phyloP scores from a whole-genome alignment of 2,888 invertebrate genomes.

The Nipponacmea schrenckii region DNA sequence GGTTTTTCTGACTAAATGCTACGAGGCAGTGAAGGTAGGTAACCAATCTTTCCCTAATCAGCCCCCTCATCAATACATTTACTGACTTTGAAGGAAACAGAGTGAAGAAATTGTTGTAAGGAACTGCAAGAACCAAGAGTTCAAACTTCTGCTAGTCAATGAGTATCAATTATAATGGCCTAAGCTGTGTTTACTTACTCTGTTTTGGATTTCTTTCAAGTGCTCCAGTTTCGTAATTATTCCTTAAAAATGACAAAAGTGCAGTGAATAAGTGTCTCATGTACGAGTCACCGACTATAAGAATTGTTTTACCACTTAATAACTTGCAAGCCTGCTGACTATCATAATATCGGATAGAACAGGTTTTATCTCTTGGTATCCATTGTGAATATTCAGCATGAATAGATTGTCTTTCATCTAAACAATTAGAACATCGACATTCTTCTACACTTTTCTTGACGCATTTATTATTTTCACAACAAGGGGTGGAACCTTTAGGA shows the following conservation, averaged over 20 bases:
- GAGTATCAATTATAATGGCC: too few species aligned
- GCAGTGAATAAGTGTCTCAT: not conserved
- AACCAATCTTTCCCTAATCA: too few species aligned
- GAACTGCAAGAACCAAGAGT: too few species aligned
- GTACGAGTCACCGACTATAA: not conserved
- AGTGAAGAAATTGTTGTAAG: too few species aligned
- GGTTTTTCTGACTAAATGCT: too few species aligned
- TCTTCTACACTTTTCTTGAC: not conserved
- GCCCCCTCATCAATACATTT: too few species aligned
- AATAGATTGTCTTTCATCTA: not conserved
- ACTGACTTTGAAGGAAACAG: too few species aligned
- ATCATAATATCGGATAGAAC: not conserved
- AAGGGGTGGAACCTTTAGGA: not conserved
- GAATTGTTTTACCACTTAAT: not conserved
- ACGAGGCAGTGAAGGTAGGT: too few species aligned
- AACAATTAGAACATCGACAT: not conserved
- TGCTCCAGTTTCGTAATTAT: not conserved
- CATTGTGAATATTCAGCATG: constrained; percentile 3
- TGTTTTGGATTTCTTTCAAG: not conserved
- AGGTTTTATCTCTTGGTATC: not conserved
- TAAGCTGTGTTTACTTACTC: not conserved
- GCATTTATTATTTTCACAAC: not conserved
- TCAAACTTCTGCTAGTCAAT: too few species aligned
- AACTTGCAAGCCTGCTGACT: not conserved
- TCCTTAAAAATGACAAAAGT: not conserved